A percentile compares a stretch with the other conserved stretches of the same genome.
phyloP scores from a whole-genome alignment of 2,888 invertebrate species.

The Drosophila affinis region DNA sequence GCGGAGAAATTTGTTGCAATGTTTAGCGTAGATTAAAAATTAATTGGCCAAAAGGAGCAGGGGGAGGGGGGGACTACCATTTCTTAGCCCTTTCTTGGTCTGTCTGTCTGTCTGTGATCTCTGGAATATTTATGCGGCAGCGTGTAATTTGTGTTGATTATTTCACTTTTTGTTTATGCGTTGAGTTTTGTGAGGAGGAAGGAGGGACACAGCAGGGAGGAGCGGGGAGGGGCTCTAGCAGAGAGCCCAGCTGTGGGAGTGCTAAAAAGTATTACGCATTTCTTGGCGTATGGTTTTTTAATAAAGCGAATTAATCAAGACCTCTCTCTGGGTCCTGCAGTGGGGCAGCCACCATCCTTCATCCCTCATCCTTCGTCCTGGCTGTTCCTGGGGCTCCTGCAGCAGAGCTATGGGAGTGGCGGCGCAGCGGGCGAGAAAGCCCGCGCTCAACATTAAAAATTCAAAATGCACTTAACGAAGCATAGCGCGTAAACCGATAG shows the following conservation, averaged over 20 bases:
- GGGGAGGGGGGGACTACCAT: slow-evolving; percentile 3
- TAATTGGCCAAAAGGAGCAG: slow-evolving; percentile 53
- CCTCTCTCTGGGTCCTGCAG: slow-evolving; percentile 23
- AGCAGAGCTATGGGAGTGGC: slow-evolving; percentile 15
- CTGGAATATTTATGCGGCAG: slow-evolving; percentile 54
- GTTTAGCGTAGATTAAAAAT: slow-evolving; percentile 73
- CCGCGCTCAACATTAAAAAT: slow-evolving; percentile 67
- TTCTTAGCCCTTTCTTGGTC: neutral
- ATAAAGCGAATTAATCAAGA: slow-evolving; percentile 72
- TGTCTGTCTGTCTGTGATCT: slow-evolving; percentile 7
- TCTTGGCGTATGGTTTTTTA: slow-evolving; percentile 68
- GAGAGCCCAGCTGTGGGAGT: slow-evolving; percentile 44
- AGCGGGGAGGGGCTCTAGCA: too few species aligned
- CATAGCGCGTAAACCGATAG: slow-evolving; percentile 77
- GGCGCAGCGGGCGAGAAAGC: slow-evolving; percentile 18
- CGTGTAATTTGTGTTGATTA: slow-evolving; percentile 72
- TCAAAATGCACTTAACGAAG: slow-evolving; percentile 78
- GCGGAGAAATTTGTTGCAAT: slow-evolving; percentile 66
- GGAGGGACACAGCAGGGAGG: too few species aligned
- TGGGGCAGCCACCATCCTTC: slow-evolving; percentile 6
- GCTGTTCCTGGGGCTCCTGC: slow-evolving; percentile 21
- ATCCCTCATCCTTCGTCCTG: slow-evolving; percentile 42
- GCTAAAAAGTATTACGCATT: slow-evolving; percentile 55
- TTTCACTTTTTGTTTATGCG: slow-evolving; percentile 52
- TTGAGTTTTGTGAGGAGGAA: slow-evolving; percentile 29